Base-by-base conservation (phyloP, 2,797 vertebrate genomes). In the Microhierax caerulescens region DNA sequence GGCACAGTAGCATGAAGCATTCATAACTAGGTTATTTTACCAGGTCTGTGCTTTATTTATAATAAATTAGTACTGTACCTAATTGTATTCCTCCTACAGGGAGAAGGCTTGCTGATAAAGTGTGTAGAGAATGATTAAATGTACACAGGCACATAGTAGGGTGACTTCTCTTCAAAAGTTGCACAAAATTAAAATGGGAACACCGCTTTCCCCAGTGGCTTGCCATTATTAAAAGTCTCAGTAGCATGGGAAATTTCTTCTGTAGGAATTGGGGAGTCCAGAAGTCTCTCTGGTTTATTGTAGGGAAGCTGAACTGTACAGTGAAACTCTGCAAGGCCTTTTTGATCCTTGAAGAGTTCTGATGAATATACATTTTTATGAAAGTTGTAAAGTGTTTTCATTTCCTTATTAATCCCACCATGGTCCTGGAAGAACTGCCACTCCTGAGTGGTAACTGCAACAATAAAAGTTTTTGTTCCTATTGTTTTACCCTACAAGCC, bases 311-410 rank as follows among this genome's bases (percentile, higher is more conserved):
- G 96, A 97, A 98, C 96, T 97, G 92, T 96, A 97, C 72, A 96
- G 95, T 96, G 96, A 92, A 98, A 95, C 97, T 97, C 98, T 94
- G 96, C 95, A 98, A 98, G 97, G 88, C 96, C 97, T 98, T 98
- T 98, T 98, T 98, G 97, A 98, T 98, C 97, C 97, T 98, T 96
- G 95, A 97, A 98, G 94, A 92, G 93, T 98, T 98, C 96, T 97
- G 96, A 97, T 98, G 97, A 95, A 97, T 97, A 97, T 95, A 97
- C 94, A 94, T 97, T 98, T 98, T 98, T 92, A 95, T 97, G 95
- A 91, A 97, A 97, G 96, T 96, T 97, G 94, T 95, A 91, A 97
- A 97, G 94, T 98, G 69, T 98, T 98, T 98, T 97, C 96, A 96
- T 92, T 95, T 95, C 88, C 96, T 97, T 96, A 96, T 98, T 97